Evolutionary conservation across 2,797 vertebrate species (phyloP).

Genomic region (Amblyraja radiata): DNA sequence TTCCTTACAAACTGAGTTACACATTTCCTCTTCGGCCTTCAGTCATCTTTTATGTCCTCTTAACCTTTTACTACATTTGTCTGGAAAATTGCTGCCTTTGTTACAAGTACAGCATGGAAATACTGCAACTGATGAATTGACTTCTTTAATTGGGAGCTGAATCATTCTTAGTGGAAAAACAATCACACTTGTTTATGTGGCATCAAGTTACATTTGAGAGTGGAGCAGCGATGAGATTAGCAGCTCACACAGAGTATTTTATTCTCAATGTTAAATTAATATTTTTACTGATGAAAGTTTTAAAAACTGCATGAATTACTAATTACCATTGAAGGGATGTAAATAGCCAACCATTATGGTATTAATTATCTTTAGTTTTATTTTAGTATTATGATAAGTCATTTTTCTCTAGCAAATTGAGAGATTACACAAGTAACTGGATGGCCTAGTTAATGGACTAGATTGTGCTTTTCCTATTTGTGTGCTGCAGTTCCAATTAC

Average conservation of each 20-base stretch:
- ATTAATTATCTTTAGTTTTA: background rate
- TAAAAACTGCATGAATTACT: too few relatives aligned
- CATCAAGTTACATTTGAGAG: background rate
- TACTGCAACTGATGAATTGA: constrained; percentile 1
- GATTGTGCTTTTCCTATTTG: too few relatives aligned
- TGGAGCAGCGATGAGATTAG: background rate
- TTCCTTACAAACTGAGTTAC: constrained; percentile 24
- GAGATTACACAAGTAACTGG: too few relatives aligned
- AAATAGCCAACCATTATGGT: background rate
- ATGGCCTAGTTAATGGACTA: too few relatives aligned
- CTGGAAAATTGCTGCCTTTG: constrained; percentile 20
- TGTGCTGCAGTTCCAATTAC: too few relatives aligned
- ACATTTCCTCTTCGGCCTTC: constrained; percentile 32
- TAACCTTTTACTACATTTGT: constrained; percentile 29
- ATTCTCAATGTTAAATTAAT: background rate
- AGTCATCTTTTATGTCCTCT: constrained; percentile 35
- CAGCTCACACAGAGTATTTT: background rate
- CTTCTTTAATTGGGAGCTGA: background rate
- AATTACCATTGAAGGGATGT: background rate
- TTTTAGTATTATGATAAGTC: background rate
- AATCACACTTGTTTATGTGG: background rate
- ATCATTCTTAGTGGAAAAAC: background rate
- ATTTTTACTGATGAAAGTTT: background rate
- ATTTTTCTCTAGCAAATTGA: background rate
- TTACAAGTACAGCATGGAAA: constrained; percentile 9